A percentile compares a stretch with the other conserved stretches of the same genome.
These are phyloP conservation scores for Drosophila aldrichi DNA, from an alignment of 2,888 invertebrate species.

Conservation along the genomic window DNA sequence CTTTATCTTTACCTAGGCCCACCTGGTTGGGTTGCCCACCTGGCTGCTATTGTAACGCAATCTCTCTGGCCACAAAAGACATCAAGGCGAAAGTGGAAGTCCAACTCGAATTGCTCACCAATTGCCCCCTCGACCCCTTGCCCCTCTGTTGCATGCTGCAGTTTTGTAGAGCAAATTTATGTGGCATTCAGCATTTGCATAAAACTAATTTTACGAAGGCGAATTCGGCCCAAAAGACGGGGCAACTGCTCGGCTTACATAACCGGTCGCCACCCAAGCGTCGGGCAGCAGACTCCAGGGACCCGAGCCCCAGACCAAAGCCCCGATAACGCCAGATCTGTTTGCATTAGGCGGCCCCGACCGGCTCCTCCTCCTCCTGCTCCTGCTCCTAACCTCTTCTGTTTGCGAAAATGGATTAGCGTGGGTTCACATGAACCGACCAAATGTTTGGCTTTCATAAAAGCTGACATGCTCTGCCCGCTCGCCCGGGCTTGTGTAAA, in stretches of 20 bases:
- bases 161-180: slow-evolving; percentile 75
- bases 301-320: slow-evolving; percentile 12
- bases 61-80: slow-evolving; percentile 33
- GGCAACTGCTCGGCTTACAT: slow-evolving; percentile 48
- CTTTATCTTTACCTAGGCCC: slow-evolving; percentile 33
- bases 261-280: slow-evolving; percentile 58
- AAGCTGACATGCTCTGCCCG: slow-evolving; percentile 59
- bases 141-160: slow-evolving; percentile 23
- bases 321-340: slow-evolving; percentile 71
- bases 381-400: slow-evolving; percentile 14
- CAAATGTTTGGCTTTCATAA: slow-evolving; percentile 80
- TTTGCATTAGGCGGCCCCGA: slow-evolving; percentile 58
- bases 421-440: slow-evolving; percentile 77
- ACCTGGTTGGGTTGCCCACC: slow-evolving; percentile 32
- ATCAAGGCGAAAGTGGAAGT: slow-evolving; percentile 69
- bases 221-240: slow-evolving; percentile 38
- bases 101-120: slow-evolving; percentile 49
- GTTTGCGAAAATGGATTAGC: slow-evolving; percentile 78
- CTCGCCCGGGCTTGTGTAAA: slow-evolving; percentile 55
- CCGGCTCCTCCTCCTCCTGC: background rate
- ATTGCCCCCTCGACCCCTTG: background rate
- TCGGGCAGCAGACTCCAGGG: slow-evolving; percentile 30
- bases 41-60: slow-evolving; percentile 44
- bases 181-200: slow-evolving; percentile 74
- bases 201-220: slow-evolving; percentile 70